phyloP scores from a whole-genome alignment of 2,113 vertebrate species.

The Lophotis ruficrista region DNA sequence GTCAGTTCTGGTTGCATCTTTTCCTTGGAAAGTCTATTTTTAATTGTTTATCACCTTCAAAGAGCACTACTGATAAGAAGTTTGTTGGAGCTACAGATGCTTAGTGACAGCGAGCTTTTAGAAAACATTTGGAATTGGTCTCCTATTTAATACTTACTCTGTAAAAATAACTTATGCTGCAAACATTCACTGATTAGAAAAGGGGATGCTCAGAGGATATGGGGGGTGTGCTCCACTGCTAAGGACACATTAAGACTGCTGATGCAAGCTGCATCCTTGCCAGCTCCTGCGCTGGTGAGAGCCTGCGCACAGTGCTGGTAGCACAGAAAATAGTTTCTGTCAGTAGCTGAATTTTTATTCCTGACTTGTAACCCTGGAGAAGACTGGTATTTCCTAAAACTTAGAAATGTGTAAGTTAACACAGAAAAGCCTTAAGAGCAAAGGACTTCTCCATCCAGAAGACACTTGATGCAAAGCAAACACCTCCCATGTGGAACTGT shows the following conservation, averaged over 20 bases:
- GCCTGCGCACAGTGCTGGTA: accelerated
- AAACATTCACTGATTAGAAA: not conserved
- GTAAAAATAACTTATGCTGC: not conserved
- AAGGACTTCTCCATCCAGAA: not conserved
- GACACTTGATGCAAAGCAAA: not conserved
- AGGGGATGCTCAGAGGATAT: not conserved
- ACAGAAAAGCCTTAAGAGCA: not conserved
- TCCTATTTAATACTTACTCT: not conserved
- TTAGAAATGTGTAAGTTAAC: not conserved
- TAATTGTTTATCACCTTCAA: not conserved
- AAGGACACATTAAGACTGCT: not conserved
- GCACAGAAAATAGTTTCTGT: not conserved
- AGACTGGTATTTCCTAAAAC: not conserved
- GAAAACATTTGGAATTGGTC: not conserved
- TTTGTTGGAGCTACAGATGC: not conserved
- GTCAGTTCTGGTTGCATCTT: not conserved
- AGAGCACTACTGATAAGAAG: not conserved
- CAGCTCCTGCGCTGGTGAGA: not conserved
- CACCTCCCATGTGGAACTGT: accelerated
- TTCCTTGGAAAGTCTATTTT: not conserved
- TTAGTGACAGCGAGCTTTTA: not conserved
- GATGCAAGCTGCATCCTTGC: not conserved
- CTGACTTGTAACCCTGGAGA: not conserved
- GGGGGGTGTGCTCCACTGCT: not conserved
- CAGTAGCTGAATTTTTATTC: not conserved